Conservation (phyloP, 2,888 invertebrate species). For the Epistrophe eligans region DNA sequence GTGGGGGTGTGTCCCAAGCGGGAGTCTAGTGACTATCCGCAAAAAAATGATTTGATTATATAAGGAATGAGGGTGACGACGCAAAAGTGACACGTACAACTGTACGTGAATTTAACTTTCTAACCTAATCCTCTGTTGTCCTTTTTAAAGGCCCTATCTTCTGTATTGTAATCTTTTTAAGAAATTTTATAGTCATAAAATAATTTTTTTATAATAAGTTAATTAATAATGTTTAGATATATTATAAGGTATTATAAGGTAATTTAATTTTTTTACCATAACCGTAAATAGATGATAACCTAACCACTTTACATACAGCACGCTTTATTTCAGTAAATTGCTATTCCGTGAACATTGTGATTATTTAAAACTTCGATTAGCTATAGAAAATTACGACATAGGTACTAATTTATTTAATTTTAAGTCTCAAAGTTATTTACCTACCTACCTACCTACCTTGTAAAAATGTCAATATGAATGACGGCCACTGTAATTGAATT, state of each 20-base stretch:
- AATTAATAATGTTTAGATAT: no score
- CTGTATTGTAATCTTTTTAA: neutral
- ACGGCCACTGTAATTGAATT: neutral
- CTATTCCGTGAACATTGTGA: neutral
- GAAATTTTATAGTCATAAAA: no score
- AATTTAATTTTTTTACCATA: no score
- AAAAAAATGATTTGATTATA: conserved; percentile 35
- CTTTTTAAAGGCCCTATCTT: neutral
- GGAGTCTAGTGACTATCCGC: conserved; percentile 6
- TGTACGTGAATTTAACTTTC: no score
- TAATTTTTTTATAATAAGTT: no score
- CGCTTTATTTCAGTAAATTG: neutral
- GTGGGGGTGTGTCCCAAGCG: conserved; percentile 41
- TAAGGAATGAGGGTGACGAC: conserved; percentile 28
- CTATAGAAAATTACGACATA: neutral
- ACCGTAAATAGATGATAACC: neutral
- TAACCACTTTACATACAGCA: neutral
- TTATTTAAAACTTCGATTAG: neutral
- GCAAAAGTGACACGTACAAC: neutral
- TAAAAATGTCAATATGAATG: conserved; percentile 1
- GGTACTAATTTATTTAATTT: no score
- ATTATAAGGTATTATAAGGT: no score
- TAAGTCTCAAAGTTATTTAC: neutral
- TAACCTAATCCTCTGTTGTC: neutral
- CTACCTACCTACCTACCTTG: neutral